A percentile compares a stretch with the other conserved stretches of the same genome.
These are phyloP conservation scores for Drosophila busckii DNA, from an alignment of 1,140 invertebrate genomes.

Conservation along the genomic window DNA sequence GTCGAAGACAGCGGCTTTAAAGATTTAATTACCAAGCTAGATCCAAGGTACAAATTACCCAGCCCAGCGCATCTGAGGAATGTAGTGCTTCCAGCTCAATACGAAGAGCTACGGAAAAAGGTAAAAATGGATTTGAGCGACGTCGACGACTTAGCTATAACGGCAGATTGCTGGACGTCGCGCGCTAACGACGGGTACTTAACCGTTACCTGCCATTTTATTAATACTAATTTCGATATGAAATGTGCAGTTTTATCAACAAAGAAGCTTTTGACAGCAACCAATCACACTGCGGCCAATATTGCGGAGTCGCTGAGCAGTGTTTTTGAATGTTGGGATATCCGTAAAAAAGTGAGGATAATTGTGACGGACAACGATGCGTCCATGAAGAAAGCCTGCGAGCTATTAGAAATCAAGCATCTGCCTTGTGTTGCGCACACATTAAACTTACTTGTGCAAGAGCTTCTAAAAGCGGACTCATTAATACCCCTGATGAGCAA, in stretches of 20 bases:
- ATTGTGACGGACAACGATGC: too few species aligned
- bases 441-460: too few species aligned
- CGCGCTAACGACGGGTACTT: slow-evolving; percentile 8
- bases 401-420: too few species aligned
- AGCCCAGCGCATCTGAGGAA: not conserved
- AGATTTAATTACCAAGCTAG: not conserved
- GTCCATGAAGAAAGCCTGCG: too few species aligned
- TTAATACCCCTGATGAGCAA: too few species aligned
- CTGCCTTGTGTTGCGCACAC: too few species aligned
- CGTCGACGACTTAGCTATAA: slow-evolving; percentile 8
- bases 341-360: too few species aligned
- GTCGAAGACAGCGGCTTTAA: not conserved
- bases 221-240: slow-evolving; percentile 1
- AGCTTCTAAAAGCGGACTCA: too few species aligned
- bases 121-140: too few species aligned
- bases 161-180: slow-evolving; percentile 11
- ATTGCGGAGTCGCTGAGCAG: not conserved
- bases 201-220: slow-evolving; percentile 12
- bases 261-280: not conserved
- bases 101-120: too few species aligned
- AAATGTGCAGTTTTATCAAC: slow-evolving; percentile 10
- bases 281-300: slow-evolving; percentile 6
- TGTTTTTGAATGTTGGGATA: too few species aligned
- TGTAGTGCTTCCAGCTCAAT: too few species aligned
- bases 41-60: slow-evolving; percentile 1